Evolutionary conservation across 2,888 invertebrate genomes (phyloP).

Genomic region (Lumbricus terrestris): DNA sequence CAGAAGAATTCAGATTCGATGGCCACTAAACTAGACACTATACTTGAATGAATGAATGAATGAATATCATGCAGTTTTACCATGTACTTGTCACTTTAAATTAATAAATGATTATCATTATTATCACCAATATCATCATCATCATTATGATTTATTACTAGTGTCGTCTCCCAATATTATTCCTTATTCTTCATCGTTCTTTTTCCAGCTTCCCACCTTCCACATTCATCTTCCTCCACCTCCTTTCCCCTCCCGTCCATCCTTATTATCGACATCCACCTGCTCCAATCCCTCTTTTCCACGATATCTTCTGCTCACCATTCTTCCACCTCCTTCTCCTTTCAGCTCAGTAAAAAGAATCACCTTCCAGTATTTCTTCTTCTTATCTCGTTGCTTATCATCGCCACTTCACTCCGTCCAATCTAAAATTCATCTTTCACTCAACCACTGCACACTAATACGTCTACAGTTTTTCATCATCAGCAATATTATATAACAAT

Average conservation of each 20-base stretch:
- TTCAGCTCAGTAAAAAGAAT: neutral
- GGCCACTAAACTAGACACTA: too few species aligned
- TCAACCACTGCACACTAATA: neutral
- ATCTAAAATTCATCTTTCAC: neutral
- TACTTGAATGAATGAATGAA: too few species aligned
- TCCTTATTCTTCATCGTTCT: neutral
- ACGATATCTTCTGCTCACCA: neutral
- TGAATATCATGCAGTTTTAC: too few species aligned
- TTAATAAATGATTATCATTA: too few species aligned
- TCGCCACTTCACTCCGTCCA: neutral
- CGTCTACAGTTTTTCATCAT: neutral
- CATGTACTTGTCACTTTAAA: too few species aligned
- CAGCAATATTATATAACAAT: neutral
- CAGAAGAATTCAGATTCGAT: too few species aligned
- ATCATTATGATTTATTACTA: too few species aligned
- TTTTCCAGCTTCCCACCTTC: neutral
- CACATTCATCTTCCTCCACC: neutral
- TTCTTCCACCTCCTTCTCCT: too few species aligned
- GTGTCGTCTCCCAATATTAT: neutral
- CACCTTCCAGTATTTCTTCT: neutral
- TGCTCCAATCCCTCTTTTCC: neutral
- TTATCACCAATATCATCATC: too few species aligned
- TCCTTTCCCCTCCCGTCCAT: neutral
- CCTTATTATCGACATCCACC: neutral
- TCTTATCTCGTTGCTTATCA: neutral